Conservation (phyloP, 2,113 vertebrate species). For the Plecturocebus donacophilus region DNA sequence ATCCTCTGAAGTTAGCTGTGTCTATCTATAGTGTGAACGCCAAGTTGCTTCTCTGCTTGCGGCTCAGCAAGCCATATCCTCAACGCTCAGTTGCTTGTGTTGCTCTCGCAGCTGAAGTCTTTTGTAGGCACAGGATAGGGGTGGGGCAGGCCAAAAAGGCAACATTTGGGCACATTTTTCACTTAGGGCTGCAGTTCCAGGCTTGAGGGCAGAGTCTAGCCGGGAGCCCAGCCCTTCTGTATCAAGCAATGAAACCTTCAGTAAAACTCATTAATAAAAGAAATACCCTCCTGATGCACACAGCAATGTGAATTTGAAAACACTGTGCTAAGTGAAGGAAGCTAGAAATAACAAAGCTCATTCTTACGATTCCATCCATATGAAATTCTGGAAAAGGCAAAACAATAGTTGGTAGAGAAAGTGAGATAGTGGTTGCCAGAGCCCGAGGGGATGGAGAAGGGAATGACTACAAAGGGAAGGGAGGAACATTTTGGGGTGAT, state of each 20-base stretch:
- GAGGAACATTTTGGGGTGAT: accelerated
- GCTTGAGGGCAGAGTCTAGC: too few relatives aligned
- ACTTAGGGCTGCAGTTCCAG: too few relatives aligned
- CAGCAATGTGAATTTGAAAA: background rate
- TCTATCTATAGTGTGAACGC: too few relatives aligned
- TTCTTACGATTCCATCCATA: background rate
- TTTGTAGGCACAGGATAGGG: too few relatives aligned
- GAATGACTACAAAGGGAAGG: accelerated
- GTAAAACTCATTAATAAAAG: background rate
- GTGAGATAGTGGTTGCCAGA: too few relatives aligned
- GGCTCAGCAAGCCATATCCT: too few relatives aligned
- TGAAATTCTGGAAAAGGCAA: background rate
- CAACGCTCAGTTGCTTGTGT: too few relatives aligned
- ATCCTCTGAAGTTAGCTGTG: accelerated
- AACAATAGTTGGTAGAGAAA: background rate
- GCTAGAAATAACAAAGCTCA: background rate
- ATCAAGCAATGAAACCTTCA: background rate
- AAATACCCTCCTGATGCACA: background rate
- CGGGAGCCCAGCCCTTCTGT: background rate
- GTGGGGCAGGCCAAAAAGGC: too few relatives aligned
- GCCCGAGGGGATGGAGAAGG: background rate
- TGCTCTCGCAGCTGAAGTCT: too few relatives aligned
- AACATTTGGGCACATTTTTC: too few relatives aligned
- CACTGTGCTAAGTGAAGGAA: background rate
- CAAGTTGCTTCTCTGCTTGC: too few relatives aligned